Base-by-base conservation (phyloP, 2,888 invertebrate species). In the Gastrophysa polygoni region DNA sequence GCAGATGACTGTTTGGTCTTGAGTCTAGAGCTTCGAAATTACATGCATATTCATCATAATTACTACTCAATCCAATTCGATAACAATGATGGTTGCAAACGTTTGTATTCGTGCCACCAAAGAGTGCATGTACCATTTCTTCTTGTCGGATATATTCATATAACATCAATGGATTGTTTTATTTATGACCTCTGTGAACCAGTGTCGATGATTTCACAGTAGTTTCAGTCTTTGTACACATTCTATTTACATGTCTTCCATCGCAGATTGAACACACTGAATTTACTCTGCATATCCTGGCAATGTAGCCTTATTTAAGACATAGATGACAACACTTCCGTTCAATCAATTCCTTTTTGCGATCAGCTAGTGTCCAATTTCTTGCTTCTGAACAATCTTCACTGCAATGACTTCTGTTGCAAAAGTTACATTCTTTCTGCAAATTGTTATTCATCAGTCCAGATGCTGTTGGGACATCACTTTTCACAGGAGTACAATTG, bases 101-200 rank as follows among this genome's bases (percentile, higher is more conserved):
- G 20, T 21, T 18, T 16, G 38, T n/a, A 16, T 51, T 58, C 8
- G 29, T 10, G 10, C 34, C 59, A 20, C 70, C 69, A 59, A 70
- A 70, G 2, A 69, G 20, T 11, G 51, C n/a, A 46, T 70, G 71
- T 1, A 52, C 48, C 50, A 58, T 50, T 16, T 56, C 17, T 48
- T 52, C 59, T 24, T 60, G 28, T 32, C 66, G 61, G 7, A 46
- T 32, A 17, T 56, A 14, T 20, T 55, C 20, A 17, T 68, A 63
- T 16, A 50, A 59, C 28, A 68, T 29, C 70, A 11, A 55, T 20
- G 7, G 43, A 43, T 29, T 47, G 43, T n/a, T 58, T 28, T 10
- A 73, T 57, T 59, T 71, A 70, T 1, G 69, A 69, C 70, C 18
- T 3, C n/a, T n/a, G n/a, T n/a, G n/a, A n/a, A n/a, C n/a, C n/a